A percentile compares a stretch with the other conserved stretches of the same genome.
These are phyloP conservation scores for Timandra comae DNA, from an alignment of 2,888 invertebrate species.

Conservation along the genomic window DNA sequence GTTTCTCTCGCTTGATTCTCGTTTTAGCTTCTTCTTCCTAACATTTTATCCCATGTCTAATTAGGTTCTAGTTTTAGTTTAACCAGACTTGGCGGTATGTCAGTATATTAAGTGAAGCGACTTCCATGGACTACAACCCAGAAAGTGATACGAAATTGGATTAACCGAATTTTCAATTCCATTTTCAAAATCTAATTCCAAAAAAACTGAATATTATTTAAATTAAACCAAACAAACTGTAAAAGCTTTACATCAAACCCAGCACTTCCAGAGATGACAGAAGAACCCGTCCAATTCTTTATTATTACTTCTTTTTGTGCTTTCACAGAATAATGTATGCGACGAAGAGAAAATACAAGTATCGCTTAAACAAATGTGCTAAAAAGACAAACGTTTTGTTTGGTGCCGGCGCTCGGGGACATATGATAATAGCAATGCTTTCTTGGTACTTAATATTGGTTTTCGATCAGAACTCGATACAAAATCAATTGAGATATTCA, in stretches of 20 bases:
- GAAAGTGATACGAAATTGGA: too few relatives aligned
- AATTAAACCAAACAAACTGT: not conserved
- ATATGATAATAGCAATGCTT: constrained; percentile 68
- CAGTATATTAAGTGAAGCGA: too few relatives aligned
- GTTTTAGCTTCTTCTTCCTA: too few relatives aligned
- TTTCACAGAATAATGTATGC: constrained; percentile 49
- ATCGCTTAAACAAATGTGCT: constrained; percentile 71
- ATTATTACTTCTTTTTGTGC: constrained; percentile 31
- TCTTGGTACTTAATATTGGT: constrained; percentile 36
- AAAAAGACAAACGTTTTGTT: constrained; percentile 74
- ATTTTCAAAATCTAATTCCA: too few relatives aligned
- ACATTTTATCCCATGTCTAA: too few relatives aligned
- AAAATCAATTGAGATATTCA: too few relatives aligned
- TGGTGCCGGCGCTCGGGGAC: constrained; percentile 54
- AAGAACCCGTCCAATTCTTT: constrained; percentile 9
- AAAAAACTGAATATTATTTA: too few relatives aligned
- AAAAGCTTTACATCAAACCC: not conserved
- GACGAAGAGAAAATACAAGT: constrained; percentile 62
- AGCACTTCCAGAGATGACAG: constrained; percentile 5
- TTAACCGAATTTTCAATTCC: too few relatives aligned
- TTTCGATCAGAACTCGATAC: constrained; percentile 2
- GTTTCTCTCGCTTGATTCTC: too few relatives aligned
- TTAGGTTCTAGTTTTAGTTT: too few relatives aligned
- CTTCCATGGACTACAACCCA: too few relatives aligned
- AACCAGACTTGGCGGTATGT: too few relatives aligned